phyloP scores from a whole-genome alignment of 2,888 invertebrate genomes.

The Listrodromus nycthemerus region DNA sequence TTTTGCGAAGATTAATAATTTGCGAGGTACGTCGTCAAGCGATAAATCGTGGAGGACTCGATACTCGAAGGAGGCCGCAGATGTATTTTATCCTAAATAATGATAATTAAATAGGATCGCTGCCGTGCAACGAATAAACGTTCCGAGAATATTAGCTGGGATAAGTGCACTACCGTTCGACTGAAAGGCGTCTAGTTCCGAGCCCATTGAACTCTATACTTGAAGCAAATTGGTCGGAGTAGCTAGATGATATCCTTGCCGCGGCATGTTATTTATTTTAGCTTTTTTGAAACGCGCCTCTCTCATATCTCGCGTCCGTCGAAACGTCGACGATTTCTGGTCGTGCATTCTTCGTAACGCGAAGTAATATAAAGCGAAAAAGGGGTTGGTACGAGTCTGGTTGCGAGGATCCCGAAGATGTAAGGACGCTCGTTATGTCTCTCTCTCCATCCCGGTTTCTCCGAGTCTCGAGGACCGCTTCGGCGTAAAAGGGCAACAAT shows the following conservation, averaged over 20 bases:
- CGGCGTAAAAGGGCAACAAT: constrained; percentile 70
- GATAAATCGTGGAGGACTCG: background rate
- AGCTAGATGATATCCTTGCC: background rate
- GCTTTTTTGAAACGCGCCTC: background rate
- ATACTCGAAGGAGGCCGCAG: background rate
- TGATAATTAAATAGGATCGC: constrained; percentile 1
- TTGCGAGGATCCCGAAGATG: background rate
- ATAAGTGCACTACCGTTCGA: constrained; percentile 15
- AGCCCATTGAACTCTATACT: constrained; percentile 45
- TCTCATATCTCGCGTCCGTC: constrained; percentile 5
- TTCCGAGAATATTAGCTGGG: constrained; percentile 4
- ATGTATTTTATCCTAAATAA: background rate
- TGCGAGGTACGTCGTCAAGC: background rate
- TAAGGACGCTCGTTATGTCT: constrained; percentile 15
- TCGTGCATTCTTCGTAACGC: constrained; percentile 15
- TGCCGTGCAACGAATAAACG: background rate
- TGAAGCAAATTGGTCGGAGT: constrained; percentile 32
- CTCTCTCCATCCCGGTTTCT: constrained; percentile 1
- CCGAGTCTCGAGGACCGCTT: background rate
- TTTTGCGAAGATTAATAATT: background rate
- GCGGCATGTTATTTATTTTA: constrained; percentile 36
- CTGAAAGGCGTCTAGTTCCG: constrained; percentile 4
- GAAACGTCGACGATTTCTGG: constrained; percentile 2
- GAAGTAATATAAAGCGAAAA: constrained; percentile 34
- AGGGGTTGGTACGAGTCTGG: constrained; percentile 34